Evolutionary conservation across 1,140 invertebrate genomes (phyloP).

Genomic region (Drosophila kurseongensis): DNA sequence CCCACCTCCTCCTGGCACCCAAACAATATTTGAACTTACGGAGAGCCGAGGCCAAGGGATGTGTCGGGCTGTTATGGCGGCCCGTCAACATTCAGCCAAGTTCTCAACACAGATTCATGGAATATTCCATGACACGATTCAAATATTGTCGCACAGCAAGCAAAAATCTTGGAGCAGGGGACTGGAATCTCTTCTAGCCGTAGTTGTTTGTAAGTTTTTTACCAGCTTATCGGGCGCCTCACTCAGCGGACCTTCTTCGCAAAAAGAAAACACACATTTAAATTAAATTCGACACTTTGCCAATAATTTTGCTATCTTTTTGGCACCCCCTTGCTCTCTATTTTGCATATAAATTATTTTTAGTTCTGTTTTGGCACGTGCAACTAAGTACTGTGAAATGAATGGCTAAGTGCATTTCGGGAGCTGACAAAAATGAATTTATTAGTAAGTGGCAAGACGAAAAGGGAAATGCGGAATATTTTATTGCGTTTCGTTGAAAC

Average conservation of each 20-base stretch:
- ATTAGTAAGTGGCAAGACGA: conserved; percentile 38
- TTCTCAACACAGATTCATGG: conserved; percentile 44
- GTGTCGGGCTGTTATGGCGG: conserved; percentile 38
- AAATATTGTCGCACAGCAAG: conserved; percentile 74
- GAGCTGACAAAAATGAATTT: conserved; percentile 57
- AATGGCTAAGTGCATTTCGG: conserved; percentile 50
- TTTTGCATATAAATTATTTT: conserved; percentile 56
- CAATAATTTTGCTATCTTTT: conserved; percentile 24
- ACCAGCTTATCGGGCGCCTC: conserved; percentile 54
- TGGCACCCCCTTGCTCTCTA: background rate
- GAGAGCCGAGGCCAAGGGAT: conserved; percentile 50
- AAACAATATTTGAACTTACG: conserved; percentile 73
- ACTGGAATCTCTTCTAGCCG: conserved; percentile 17
- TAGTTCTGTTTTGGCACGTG: conserved; percentile 29
- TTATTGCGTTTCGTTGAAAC: conserved; percentile 58
- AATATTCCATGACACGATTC: conserved; percentile 81
- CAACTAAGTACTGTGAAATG: conserved; percentile 39
- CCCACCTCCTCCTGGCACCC: background rate
- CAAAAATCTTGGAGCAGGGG: conserved; percentile 43
- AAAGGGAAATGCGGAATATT: conserved; percentile 20
- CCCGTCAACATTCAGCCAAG: conserved; percentile 40
- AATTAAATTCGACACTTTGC: conserved; percentile 59
- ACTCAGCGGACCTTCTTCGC: conserved; percentile 4
- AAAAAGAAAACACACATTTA: conserved; percentile 7
- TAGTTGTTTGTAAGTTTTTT: conserved; percentile 53